Percentiles rank a stretch among this genome's conserved stretches.
These are phyloP conservation scores for Anseranas semipalmata DNA, from an alignment of 2,113 vertebrate genomes.

Conservation along the genomic window DNA sequence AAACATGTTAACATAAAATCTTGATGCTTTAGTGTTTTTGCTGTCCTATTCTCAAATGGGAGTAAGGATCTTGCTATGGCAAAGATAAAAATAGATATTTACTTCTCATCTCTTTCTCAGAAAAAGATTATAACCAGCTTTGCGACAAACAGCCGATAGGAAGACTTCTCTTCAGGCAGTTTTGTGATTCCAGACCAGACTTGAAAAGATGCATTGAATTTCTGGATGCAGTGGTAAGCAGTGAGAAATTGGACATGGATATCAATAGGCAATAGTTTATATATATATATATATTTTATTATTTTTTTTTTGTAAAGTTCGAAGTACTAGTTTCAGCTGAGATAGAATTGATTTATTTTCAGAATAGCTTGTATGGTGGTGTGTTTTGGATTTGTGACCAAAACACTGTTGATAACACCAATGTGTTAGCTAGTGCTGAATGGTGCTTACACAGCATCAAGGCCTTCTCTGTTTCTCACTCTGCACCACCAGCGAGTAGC, in stretches of 20 bases:
- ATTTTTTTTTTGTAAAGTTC: neutral
- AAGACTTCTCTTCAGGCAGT: constrained; percentile 90
- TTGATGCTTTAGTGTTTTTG: neutral
- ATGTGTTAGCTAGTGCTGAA: neutral
- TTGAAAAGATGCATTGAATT: constrained; percentile 88
- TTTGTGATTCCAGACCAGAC: constrained; percentile 85
- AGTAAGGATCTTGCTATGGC: neutral
- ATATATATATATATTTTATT: no score
- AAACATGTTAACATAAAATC: neutral
- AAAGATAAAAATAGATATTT: neutral
- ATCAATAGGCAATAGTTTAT: neutral
- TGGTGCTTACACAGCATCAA: neutral
- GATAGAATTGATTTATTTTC: neutral
- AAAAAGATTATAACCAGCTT: constrained; percentile 87
- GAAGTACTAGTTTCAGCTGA: neutral
- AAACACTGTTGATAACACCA: neutral
- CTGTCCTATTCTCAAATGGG: neutral
- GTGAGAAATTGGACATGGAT: neutral
- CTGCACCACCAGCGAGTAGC: neutral
- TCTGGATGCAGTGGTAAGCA: constrained; percentile 91
- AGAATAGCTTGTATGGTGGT: neutral
- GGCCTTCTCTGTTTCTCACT: neutral
- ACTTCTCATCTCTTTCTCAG: constrained; percentile 55
- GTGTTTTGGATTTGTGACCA: neutral
- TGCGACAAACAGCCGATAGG: constrained; percentile 93